Percentiles rank a stretch among this genome's conserved stretches.
These are phyloP conservation scores for Sinocyclocheilus anophthalmus DNA, from an alignment of 2,113 vertebrate genomes.

Conservation along the genomic window DNA sequence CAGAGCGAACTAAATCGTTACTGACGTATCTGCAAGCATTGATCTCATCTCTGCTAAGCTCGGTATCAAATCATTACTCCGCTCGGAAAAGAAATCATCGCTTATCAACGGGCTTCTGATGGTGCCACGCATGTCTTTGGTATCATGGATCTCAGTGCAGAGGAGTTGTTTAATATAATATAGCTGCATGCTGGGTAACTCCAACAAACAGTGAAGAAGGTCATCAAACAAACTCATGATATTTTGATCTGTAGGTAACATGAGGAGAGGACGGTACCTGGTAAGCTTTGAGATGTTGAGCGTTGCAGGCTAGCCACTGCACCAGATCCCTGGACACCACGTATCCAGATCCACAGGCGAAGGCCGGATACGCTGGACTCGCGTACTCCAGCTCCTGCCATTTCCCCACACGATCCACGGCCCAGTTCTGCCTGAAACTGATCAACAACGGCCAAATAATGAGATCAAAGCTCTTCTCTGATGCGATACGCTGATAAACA, in stretches of 20 bases:
- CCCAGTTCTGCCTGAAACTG: slow-evolving; percentile 98
- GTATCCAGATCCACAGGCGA: slow-evolving; percentile 94
- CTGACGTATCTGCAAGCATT: neutral
- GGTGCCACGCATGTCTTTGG: neutral
- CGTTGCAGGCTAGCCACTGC: slow-evolving; percentile 90
- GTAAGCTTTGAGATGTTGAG: slow-evolving; percentile 87
- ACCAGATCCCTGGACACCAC: slow-evolving; percentile 90
- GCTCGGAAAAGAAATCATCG: neutral
- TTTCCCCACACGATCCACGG: slow-evolving; percentile 94
- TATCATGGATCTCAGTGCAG: neutral
- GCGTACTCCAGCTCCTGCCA: slow-evolving; percentile 97
- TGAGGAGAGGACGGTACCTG: slow-evolving; percentile 77
- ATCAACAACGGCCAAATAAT: slow-evolving; percentile 31
- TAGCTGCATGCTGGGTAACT: neutral
- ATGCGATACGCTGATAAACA: too few relatives aligned
- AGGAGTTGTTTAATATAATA: neutral
- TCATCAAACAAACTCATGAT: neutral
- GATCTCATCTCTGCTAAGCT: neutral
- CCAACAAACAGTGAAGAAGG: neutral
- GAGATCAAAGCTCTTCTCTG: neutral
- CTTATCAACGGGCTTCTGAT: neutral
- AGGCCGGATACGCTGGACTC: slow-evolving; percentile 93
- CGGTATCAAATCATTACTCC: neutral
- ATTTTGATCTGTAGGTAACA: neutral
- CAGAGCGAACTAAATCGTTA: neutral